Percentiles rank a stretch among this genome's conserved stretches.
These are phyloP conservation scores for Anguilla japonica DNA, from an alignment of 2,113 vertebrate species.

Conservation along the genomic window DNA sequence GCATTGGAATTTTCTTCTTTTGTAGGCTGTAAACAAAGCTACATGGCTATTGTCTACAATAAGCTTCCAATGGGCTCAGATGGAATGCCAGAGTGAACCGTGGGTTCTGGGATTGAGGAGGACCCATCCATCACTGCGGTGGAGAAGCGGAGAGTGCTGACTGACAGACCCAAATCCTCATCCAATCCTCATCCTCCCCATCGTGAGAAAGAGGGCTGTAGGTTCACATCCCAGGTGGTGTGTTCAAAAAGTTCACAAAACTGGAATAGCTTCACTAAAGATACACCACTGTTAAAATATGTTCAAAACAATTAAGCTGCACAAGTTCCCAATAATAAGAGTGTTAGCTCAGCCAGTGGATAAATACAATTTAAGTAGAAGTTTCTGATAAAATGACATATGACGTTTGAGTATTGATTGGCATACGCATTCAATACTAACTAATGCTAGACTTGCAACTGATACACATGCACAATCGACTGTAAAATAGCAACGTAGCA, in stretches of 20 bases:
- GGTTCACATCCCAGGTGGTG: not conserved
- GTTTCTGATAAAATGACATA: no score
- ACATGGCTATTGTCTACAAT: not conserved
- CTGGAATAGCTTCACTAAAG: no score
- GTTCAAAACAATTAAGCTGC: not conserved
- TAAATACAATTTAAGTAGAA: no score
- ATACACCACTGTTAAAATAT: no score
- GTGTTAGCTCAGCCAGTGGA: no score
- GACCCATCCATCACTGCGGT: slow-evolving; percentile 62
- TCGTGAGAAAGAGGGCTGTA: not conserved
- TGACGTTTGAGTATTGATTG: no score
- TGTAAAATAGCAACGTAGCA: no score
- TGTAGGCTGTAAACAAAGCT: slow-evolving; percentile 8
- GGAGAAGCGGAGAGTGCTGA: slow-evolving; percentile 54
- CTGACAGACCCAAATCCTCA: not conserved
- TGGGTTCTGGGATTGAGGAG: slow-evolving; percentile 56
- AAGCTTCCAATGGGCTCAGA: slow-evolving; percentile 39
- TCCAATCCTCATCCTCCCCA: slow-evolving; percentile 30
- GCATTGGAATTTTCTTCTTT: not conserved
- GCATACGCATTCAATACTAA: no score
- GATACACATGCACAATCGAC: no score
- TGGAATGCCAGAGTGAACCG: slow-evolving; percentile 62
- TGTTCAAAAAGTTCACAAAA: no score
- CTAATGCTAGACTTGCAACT: no score
- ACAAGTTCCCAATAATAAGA: not conserved